Conservation (phyloP, 2,797 vertebrate species). For the Phoxinus dragarum region DNA sequence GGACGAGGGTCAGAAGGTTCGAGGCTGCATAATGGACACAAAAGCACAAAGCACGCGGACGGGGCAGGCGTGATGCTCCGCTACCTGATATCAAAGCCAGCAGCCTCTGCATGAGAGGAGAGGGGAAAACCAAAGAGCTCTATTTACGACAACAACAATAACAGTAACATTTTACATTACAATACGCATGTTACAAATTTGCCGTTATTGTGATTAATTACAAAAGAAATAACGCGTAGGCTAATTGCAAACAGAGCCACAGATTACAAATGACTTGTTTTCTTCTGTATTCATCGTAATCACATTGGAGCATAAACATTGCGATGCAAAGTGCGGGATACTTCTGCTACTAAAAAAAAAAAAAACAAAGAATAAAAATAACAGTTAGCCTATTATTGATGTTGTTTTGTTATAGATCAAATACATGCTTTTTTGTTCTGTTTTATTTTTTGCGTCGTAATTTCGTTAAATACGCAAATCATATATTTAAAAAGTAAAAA, state of each 20-base stretch:
- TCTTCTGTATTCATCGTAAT: not conserved
- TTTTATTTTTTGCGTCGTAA: not conserved
- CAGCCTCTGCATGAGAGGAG: conserved; percentile 37
- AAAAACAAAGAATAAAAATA: not conserved
- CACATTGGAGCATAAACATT: not conserved
- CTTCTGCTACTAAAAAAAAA: not conserved
- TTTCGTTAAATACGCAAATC: not conserved
- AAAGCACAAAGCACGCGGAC: conserved; percentile 57
- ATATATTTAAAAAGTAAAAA: not conserved
- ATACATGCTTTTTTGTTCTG: no score
- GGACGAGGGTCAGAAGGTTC: conserved; percentile 71
- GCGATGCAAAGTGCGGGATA: not conserved
- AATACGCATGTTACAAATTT: not conserved
- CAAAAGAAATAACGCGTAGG: not conserved
- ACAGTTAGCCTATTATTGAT: not conserved
- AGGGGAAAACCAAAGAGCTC: conserved; percentile 2
- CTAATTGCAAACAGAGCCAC: not conserved
- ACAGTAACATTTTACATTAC: conserved; percentile 12
- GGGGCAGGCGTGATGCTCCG: conserved; percentile 57
- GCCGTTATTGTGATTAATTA: not conserved
- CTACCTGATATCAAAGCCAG: conserved; percentile 64
- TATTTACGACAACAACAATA: conserved; percentile 20
- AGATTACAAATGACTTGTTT: not conserved
- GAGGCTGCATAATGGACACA: conserved; percentile 62
- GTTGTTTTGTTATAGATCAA: not conserved